A percentile compares a stretch with the other conserved stretches of the same genome.
phyloP scores from a whole-genome alignment of 2,113 vertebrate genomes.

The Castor canadensis region DNA sequence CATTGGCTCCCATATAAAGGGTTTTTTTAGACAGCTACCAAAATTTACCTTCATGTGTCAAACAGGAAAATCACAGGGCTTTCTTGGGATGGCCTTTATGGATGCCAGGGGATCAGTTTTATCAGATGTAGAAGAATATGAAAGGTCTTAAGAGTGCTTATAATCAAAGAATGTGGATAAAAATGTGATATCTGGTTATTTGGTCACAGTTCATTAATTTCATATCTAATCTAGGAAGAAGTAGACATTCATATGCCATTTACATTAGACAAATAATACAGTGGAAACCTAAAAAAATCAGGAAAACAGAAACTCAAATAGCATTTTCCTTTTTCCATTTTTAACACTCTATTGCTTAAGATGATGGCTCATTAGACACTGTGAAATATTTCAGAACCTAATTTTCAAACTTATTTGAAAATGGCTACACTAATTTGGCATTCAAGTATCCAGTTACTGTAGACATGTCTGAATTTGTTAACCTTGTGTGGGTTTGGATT shows the following conservation, averaged over 20 bases:
- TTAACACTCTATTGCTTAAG: slow-evolving; percentile 81
- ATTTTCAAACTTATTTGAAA: slow-evolving; percentile 80
- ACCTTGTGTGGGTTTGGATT: slow-evolving; percentile 69
- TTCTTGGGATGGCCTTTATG: background rate
- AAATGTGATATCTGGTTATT: slow-evolving; percentile 74
- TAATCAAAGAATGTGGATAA: slow-evolving; percentile 75
- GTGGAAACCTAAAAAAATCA: slow-evolving; percentile 81
- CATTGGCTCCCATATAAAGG: background rate
- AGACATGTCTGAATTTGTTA: slow-evolving; percentile 73
- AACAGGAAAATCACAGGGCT: background rate
- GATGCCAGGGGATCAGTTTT: background rate
- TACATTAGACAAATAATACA: slow-evolving; percentile 69
- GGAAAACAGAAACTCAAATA: slow-evolving; percentile 75
- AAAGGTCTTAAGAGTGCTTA: slow-evolving; percentile 70
- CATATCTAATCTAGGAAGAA: slow-evolving; percentile 74
- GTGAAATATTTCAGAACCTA: slow-evolving; percentile 82
- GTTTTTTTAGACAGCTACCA: background rate
- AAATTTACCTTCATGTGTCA: background rate
- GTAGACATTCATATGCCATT: slow-evolving; percentile 70
- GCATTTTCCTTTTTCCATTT: slow-evolving; percentile 76
- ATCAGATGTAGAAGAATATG: background rate
- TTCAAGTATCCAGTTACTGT: slow-evolving; percentile 58
- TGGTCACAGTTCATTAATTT: slow-evolving; percentile 78
- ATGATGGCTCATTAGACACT: slow-evolving; percentile 81
- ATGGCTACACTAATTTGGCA: slow-evolving; percentile 71